Conservation (phyloP, 2,797 vertebrate species). For the Falco concolor region DNA sequence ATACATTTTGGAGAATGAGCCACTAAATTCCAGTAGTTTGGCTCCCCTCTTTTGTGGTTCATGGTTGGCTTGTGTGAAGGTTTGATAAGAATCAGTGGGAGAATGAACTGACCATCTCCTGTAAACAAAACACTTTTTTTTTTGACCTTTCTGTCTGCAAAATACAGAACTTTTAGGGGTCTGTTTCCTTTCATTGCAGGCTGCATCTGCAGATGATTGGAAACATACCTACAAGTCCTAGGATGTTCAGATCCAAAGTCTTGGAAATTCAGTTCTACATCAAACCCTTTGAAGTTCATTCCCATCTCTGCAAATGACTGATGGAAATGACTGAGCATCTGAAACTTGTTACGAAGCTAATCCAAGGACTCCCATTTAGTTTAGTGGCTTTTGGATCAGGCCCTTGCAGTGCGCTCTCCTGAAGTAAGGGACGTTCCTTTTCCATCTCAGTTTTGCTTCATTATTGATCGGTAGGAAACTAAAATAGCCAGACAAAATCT, state of each 20-base stretch:
- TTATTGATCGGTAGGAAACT: background rate
- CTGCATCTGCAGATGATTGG: conserved; percentile 54
- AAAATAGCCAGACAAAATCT: background rate
- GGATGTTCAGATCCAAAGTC: conserved; percentile 35
- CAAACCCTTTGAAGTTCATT: conserved; percentile 52
- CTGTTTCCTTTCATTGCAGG: conserved; percentile 1
- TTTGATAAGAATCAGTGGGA: conserved; percentile 35
- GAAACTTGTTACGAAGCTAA: conserved; percentile 51
- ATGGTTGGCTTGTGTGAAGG: background rate
- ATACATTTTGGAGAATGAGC: conserved; percentile 36
- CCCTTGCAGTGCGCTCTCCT: background rate
- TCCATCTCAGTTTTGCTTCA: background rate
- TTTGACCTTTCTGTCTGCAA: conserved; percentile 3
- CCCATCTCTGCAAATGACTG: conserved; percentile 42
- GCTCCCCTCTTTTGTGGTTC: conserved; percentile 18
- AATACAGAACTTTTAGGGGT: background rate
- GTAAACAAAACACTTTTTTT: background rate
- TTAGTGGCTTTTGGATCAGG: conserved; percentile 4
- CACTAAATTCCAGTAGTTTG: conserved; percentile 61
- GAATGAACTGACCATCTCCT: conserved; percentile 30
- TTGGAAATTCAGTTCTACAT: conserved; percentile 38
- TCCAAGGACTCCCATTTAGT: background rate
- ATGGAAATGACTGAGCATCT: conserved; percentile 47
- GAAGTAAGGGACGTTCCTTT: background rate
- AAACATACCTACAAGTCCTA: conserved; percentile 55